A percentile compares a stretch with the other conserved stretches of the same genome.
These are phyloP conservation scores for Lepas anatifera DNA, from an alignment of 2,888 invertebrate genomes.

Conservation along the genomic window DNA sequence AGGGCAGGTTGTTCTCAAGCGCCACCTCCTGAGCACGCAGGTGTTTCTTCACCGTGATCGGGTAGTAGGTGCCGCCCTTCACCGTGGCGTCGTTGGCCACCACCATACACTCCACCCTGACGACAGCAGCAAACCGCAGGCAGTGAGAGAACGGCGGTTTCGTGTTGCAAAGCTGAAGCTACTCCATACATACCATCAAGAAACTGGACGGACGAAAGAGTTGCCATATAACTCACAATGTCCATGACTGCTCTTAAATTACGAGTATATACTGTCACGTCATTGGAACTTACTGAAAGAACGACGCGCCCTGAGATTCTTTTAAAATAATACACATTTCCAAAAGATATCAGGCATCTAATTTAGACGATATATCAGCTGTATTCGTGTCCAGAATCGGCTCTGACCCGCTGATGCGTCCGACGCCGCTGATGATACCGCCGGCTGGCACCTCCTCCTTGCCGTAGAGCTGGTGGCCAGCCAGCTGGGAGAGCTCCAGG, in stretches of 20 bases:
- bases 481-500: conserved; percentile 50
- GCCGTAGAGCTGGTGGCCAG: conserved; percentile 46
- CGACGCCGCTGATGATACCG: conserved; percentile 71
- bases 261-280: too few relatives aligned
- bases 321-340: too few relatives aligned
- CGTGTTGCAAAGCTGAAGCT: too few relatives aligned
- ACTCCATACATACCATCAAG: too few relatives aligned
- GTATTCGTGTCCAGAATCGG: too few relatives aligned
- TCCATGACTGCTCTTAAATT: too few relatives aligned
- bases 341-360: too few relatives aligned
- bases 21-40: conserved; percentile 44
- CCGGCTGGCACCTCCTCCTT: conserved; percentile 56
- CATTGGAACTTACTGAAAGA: too few relatives aligned
- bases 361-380: too few relatives aligned
- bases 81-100: conserved; percentile 62
- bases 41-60: conserved; percentile 47
- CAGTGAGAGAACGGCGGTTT: background rate
- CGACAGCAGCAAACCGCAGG: background rate
- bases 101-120: conserved; percentile 65
- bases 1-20: conserved; percentile 40
- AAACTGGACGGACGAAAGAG: background rate
- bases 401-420: conserved; percentile 62
- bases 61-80: conserved; percentile 46
- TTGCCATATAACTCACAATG: too few relatives aligned
- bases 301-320: too few relatives aligned